Evolutionary conservation across 2,888 invertebrate species (phyloP).

Genomic region (Allophyes oxyacanthae): DNA sequence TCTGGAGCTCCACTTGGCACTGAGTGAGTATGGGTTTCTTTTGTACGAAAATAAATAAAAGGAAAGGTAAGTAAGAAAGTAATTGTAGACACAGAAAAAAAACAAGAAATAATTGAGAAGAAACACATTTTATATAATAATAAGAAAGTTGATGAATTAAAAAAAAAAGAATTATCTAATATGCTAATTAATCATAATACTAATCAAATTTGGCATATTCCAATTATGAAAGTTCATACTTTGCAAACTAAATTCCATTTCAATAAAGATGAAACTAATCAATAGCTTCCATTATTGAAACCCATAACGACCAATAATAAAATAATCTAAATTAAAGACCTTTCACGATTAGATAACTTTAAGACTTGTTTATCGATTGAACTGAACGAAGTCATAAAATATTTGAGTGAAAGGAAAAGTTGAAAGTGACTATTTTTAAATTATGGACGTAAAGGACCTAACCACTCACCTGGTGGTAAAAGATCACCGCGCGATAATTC

Average conservation of each 20-base stretch:
- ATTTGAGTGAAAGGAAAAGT: conserved; percentile 16
- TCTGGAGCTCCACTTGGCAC: conserved; percentile 91
- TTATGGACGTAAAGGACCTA: too few species aligned
- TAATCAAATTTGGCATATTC: neutral
- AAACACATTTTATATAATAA: too few species aligned
- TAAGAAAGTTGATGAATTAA: too few species aligned
- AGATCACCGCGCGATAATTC: too few species aligned
- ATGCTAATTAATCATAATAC: too few species aligned
- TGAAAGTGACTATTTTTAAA: neutral
- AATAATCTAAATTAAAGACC: neutral
- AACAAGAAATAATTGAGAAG: too few species aligned
- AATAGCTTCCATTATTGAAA: conserved; percentile 2
- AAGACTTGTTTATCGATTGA: neutral
- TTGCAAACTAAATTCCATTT: too few species aligned
- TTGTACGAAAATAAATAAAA: too few species aligned
- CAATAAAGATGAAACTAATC: neutral
- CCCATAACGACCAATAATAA: neutral
- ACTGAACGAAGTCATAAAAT: neutral
- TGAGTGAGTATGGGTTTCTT: conserved; percentile 86
- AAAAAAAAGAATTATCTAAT: too few species aligned
- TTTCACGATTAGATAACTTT: neutral
- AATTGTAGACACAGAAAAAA: too few species aligned
- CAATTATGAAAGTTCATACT: neutral
- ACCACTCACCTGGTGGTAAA: too few species aligned
- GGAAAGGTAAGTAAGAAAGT: too few species aligned